phyloP scores from a whole-genome alignment of 2,797 vertebrate species.

The Heteromormyrus szaboi region DNA sequence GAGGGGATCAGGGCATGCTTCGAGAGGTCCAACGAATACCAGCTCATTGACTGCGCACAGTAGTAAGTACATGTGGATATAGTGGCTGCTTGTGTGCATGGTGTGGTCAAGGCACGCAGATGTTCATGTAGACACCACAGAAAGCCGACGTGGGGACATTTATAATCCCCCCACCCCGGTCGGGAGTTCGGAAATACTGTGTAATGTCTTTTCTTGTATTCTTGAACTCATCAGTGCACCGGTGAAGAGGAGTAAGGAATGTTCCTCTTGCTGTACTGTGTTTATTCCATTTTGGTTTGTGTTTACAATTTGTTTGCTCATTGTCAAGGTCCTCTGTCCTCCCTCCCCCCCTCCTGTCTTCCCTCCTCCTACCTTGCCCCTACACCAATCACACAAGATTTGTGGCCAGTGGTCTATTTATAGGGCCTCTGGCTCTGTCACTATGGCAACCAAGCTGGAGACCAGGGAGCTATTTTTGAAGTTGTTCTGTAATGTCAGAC shows the following conservation, averaged over 20 bases:
- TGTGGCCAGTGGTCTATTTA: constrained; percentile 87
- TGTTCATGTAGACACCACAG: neutral
- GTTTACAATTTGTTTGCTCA: constrained; percentile 15
- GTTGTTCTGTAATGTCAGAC: constrained; percentile 84
- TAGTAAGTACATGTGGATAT: constrained; percentile 74
- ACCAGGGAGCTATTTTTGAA: constrained; percentile 90
- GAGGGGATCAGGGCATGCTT: constrained; percentile 90
- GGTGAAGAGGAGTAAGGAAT: constrained; percentile 33
- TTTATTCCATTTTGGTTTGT: constrained; percentile 15
- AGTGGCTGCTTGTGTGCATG: neutral
- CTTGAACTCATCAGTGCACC: neutral
- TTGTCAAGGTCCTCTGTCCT: constrained; percentile 4
- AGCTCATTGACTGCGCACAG: constrained; percentile 94
- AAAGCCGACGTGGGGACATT: neutral
- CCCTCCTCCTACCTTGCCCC: constrained; percentile 54
- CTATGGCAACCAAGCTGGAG: constrained; percentile 81
- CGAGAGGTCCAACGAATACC: constrained; percentile 94
- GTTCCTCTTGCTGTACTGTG: constrained; percentile 32
- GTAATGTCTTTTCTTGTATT: neutral
- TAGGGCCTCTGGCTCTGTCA: constrained; percentile 85
- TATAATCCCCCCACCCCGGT: neutral
- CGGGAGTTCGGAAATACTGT: neutral
- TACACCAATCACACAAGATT: constrained; percentile 80
- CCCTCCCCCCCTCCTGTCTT: constrained; percentile 6
- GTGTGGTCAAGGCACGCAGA: neutral